Base-by-base conservation (phyloP, 2,797 vertebrate genomes). In the Hippoglossus hippoglossus region DNA sequence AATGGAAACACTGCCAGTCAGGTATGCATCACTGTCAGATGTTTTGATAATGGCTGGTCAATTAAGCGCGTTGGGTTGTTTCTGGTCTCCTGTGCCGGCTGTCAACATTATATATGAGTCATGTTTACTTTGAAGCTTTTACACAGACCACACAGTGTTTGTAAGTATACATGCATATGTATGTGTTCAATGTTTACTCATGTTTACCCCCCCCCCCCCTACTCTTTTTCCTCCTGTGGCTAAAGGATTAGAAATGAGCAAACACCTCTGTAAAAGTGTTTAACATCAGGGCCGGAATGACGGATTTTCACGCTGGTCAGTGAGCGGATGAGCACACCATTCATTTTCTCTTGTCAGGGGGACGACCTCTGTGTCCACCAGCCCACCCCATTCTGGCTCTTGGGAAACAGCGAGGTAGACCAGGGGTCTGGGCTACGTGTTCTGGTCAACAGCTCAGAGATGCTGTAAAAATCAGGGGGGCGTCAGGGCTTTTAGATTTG, bases 191-290 rank as follows among this genome's bases (percentile, higher is more conserved):
- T 84, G 81, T 83, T 85, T 86, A 84, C 69, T 60, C 41, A 53
- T n/a, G n/a, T n/a, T 5, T 11, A 3, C 3, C 3, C 36, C 36
- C 57, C 50, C 53, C 19, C 11, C 25, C 1, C 18, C 39, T 24
- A 13, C 11, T n/a, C 49, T 68, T 25, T 6, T 21, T 13, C 39
- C 11, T 26, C 53, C 72, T 28, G 12, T 82, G 68, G 75, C 78
- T 46, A 63, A 65, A 75, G 82, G 89, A 87, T 87, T 77, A 87
- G 73, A 71, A 79, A 77, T 82, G 49, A 85, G 77, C 87, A 88
- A 87, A 90, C 91, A 89, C 77, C 89, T 87, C 91, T 92, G 89
- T 87, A 85, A 89, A 92, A 93, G 91, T 89, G 90, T 87, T 92
- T 80, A 81, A 84, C 86, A 68, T 80, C 80, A 44, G 75, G 58